Conservation (phyloP, 2,888 invertebrate genomes). For the Pristionchus exspectatus region DNA sequence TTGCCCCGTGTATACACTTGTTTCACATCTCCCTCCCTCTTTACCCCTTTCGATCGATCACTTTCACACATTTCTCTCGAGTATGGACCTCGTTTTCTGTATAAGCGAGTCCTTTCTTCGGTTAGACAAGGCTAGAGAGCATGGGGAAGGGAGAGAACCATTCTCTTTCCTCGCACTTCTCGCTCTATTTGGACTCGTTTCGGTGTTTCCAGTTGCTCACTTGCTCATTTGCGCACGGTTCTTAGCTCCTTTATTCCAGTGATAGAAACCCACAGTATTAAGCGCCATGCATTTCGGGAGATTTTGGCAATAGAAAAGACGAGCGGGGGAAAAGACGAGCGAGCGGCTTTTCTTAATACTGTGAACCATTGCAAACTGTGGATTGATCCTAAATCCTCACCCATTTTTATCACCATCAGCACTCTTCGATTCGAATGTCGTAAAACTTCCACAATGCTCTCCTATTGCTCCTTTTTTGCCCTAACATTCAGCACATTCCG, state of each 20-base stretch:
- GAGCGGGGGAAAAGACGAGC: no score
- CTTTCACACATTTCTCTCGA: background rate
- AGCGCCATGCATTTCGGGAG: background rate
- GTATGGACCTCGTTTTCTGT: background rate
- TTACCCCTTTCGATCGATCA: slow-evolving; percentile 1
- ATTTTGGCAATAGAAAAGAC: no score
- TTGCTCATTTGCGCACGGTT: background rate
- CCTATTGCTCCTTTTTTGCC: slow-evolving; percentile 30
- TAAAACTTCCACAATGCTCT: background rate
- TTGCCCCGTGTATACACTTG: slow-evolving; percentile 43
- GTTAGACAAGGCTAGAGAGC: background rate
- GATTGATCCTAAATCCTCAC: background rate
- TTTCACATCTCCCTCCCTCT: slow-evolving; percentile 23
- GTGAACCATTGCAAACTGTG: no score
- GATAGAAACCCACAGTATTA: no score
- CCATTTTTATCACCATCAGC: slow-evolving; percentile 18
- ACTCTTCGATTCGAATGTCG: background rate
- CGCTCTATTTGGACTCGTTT: background rate
- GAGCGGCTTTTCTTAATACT: no score
- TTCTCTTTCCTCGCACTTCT: background rate
- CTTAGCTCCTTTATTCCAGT: no score
- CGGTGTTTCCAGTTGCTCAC: background rate
- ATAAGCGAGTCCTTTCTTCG: no score
- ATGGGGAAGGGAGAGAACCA: background rate
- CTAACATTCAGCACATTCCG: background rate